Conservation (phyloP, 2,888 invertebrate genomes). For the Perithous albicinctus region DNA sequence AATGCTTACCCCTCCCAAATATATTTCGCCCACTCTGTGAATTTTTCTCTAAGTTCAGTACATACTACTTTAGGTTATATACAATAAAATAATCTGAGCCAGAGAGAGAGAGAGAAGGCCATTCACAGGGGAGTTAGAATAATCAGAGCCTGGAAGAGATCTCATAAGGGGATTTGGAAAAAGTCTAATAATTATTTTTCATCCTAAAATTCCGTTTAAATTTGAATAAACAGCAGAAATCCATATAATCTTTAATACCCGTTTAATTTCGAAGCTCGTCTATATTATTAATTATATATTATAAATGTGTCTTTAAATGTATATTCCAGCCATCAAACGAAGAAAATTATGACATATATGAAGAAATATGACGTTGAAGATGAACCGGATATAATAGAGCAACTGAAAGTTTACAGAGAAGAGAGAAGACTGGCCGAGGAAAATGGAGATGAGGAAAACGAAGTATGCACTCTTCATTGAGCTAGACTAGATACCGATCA, state of each 20-base stretch:
- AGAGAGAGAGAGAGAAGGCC: too few species aligned
- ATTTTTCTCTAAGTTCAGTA: too few species aligned
- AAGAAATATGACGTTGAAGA: conserved; percentile 72
- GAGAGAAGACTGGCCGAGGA: conserved; percentile 22
- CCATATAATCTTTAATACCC: background rate
- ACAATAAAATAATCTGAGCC: too few species aligned
- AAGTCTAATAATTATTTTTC: background rate
- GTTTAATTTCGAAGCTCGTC: background rate
- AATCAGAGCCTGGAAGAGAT: too few species aligned
- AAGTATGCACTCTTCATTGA: too few species aligned
- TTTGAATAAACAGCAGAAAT: background rate
- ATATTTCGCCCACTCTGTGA: too few species aligned
- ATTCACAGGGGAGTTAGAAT: too few species aligned
- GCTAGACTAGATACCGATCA: too few species aligned
- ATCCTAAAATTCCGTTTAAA: background rate
- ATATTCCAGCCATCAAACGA: conserved; percentile 85
- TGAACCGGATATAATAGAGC: conserved; percentile 46
- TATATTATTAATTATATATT: background rate
- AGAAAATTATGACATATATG: conserved; percentile 86
- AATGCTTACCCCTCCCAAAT: too few species aligned
- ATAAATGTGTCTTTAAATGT: conserved; percentile 10
- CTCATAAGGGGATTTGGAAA: too few species aligned
- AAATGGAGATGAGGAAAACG: conserved; percentile 40
- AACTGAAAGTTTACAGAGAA: conserved; percentile 45
- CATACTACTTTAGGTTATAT: too few species aligned